A percentile compares a stretch with the other conserved stretches of the same genome.
Evolutionary conservation across 2,888 invertebrate genomes (phyloP).

Genomic region (Heliconius hortense): DNA sequence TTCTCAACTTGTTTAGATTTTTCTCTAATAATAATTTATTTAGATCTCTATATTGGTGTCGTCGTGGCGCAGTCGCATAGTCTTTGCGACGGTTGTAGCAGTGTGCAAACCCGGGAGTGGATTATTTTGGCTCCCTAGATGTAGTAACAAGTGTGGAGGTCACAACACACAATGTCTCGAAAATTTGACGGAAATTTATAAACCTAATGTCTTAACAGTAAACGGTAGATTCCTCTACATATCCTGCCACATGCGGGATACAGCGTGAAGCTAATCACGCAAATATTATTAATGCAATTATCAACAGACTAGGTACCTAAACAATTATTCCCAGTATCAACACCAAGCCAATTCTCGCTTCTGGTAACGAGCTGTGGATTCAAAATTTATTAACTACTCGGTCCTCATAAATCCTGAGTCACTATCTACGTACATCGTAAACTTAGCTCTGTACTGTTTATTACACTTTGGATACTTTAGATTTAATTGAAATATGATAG

Average conservation of each 20-base stretch:
- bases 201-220: background rate
- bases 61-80: background rate
- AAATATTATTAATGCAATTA: background rate
- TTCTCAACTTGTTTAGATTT: background rate
- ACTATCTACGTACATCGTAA: slow-evolving; percentile 44
- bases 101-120: background rate
- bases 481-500: slow-evolving; percentile 4
- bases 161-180: background rate
- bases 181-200: background rate
- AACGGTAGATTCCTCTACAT: background rate
- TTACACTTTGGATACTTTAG: slow-evolving; percentile 17
- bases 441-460: slow-evolving; percentile 29
- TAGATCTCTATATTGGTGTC: background rate
- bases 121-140: background rate
- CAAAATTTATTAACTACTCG: slow-evolving; percentile 40
- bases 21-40: background rate
- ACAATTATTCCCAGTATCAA: slow-evolving; percentile 28
- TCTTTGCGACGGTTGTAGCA: background rate
- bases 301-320: slow-evolving; percentile 12
- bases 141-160: background rate
- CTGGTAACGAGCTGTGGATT: slow-evolving; percentile 36
- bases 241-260: background rate
- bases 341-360: slow-evolving; percentile 40
- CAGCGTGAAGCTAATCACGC: background rate
- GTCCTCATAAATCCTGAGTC: slow-evolving; percentile 43